These are phyloP conservation scores for Acanthurus tractus DNA, from an alignment of 2,797 vertebrate species.

Conservation along the genomic window DNA sequence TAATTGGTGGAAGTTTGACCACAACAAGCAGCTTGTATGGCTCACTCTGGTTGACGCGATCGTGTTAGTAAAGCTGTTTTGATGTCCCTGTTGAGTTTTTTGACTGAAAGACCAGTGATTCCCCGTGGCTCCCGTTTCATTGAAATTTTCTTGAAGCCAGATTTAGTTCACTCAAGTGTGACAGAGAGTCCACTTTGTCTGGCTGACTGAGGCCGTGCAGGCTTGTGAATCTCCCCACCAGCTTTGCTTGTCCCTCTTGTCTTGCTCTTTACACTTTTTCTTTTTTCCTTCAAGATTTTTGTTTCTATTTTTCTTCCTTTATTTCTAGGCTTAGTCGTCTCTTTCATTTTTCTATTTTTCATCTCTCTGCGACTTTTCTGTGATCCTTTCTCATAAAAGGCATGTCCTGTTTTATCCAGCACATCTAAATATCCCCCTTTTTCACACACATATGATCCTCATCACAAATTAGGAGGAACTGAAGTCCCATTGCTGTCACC, in stretches of 20 bases:
- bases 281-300: slow-evolving; percentile 2
- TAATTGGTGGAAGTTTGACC: slow-evolving; percentile 15
- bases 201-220: slow-evolving; percentile 6
- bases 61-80: slow-evolving; percentile 8
- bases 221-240: slow-evolving; percentile 14
- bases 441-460: background rate
- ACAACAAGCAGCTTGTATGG: slow-evolving; percentile 2
- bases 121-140: slow-evolving; percentile 24
- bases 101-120: slow-evolving; percentile 8
- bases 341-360: background rate
- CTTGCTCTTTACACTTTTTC: background rate
- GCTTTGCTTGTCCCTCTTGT: background rate
- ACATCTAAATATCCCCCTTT: background rate
- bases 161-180: slow-evolving; percentile 28
- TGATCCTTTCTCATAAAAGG: background rate
- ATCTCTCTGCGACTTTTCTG: background rate
- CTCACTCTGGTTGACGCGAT: slow-evolving; percentile 17
- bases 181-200: slow-evolving; percentile 37
- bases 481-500: slow-evolving; percentile 16
- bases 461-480: slow-evolving; percentile 11
- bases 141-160: slow-evolving; percentile 25
- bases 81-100: background rate
- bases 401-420: background rate
- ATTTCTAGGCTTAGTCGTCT: background rate
- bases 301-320: background rate